Percentiles rank a stretch among this genome's conserved stretches.
phyloP scores from a whole-genome alignment of 2,113 vertebrate species.

The Neopipo cinnamomea region DNA sequence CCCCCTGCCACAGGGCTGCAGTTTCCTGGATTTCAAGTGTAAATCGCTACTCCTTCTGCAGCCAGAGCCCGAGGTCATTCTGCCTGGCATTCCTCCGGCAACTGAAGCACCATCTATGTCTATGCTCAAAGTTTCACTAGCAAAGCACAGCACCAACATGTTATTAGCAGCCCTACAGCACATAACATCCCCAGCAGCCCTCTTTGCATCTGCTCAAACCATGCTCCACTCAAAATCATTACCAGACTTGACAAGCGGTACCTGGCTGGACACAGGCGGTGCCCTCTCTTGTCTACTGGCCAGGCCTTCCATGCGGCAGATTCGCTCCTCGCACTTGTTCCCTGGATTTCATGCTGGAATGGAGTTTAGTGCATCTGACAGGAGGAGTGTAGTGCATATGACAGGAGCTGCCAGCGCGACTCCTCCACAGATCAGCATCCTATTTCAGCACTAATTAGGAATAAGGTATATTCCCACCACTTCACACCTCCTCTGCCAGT shows the following conservation, averaged over 20 bases:
- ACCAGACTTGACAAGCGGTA: neutral
- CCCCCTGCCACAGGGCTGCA: neutral
- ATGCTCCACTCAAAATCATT: neutral
- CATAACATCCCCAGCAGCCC: neutral
- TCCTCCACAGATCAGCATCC: neutral
- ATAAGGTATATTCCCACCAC: neutral
- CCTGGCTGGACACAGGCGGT: neutral
- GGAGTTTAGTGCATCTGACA: neutral
- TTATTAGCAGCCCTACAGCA: neutral
- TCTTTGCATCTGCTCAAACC: neutral
- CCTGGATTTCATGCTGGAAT: neutral
- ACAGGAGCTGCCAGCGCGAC: neutral
- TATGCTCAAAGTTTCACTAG: neutral
- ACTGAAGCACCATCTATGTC: fast-evolving
- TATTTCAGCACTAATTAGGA: neutral
- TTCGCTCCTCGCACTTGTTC: neutral
- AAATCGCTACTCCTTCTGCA: neutral
- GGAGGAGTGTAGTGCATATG: neutral
- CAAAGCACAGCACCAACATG: neutral
- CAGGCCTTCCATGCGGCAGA: neutral
- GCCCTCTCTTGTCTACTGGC: neutral
- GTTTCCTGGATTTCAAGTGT: neutral
- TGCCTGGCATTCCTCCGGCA: neutral
- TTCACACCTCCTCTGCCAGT: neutral
- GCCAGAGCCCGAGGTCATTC: neutral